A percentile compares a stretch with the other conserved stretches of the same genome.
Conservation (phyloP, 2,797 vertebrate species). For the Leptodactylus fallax region DNA sequence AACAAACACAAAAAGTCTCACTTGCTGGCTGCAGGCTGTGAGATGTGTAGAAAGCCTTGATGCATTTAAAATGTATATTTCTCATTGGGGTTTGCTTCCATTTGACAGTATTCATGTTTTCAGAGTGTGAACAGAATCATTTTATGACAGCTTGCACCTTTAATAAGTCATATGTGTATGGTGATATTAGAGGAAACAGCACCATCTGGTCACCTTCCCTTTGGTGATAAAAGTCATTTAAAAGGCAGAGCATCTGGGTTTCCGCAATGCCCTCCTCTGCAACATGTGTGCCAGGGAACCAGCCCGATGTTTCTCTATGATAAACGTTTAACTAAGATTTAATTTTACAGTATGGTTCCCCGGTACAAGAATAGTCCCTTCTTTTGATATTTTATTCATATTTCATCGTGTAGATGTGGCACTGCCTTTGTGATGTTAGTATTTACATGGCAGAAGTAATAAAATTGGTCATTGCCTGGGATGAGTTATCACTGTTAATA, state of each 20-base stretch:
- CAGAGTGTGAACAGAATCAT: slow-evolving; percentile 4
- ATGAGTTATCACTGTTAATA: neutral
- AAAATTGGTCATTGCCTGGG: neutral
- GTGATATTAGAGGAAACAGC: slow-evolving; percentile 51
- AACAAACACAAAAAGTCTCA: neutral
- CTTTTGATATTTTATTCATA: slow-evolving; percentile 49
- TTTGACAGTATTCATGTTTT: neutral
- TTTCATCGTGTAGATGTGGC: slow-evolving; percentile 11
- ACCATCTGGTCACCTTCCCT: slow-evolving; percentile 64
- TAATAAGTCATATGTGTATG: slow-evolving; percentile 33
- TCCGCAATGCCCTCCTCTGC: slow-evolving; percentile 48
- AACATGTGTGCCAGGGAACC: slow-evolving; percentile 57
- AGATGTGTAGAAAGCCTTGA: neutral
- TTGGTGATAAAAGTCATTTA: slow-evolving; percentile 61
- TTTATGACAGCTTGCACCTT: slow-evolving; percentile 37
- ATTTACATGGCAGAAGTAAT: neutral
- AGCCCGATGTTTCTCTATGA: slow-evolving; percentile 35
- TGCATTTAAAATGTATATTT: neutral
- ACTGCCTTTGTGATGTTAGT: neutral
- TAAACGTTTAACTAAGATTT: slow-evolving; percentile 39
- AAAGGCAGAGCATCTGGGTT: slow-evolving; percentile 52
- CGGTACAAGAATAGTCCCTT: slow-evolving; percentile 26
- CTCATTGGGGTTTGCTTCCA: neutral
- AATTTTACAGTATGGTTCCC: slow-evolving; percentile 33
- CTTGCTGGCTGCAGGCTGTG: neutral